Evolutionary conservation across 2,113 vertebrate species (phyloP).

Genomic region (Clupea harengus): DNA sequence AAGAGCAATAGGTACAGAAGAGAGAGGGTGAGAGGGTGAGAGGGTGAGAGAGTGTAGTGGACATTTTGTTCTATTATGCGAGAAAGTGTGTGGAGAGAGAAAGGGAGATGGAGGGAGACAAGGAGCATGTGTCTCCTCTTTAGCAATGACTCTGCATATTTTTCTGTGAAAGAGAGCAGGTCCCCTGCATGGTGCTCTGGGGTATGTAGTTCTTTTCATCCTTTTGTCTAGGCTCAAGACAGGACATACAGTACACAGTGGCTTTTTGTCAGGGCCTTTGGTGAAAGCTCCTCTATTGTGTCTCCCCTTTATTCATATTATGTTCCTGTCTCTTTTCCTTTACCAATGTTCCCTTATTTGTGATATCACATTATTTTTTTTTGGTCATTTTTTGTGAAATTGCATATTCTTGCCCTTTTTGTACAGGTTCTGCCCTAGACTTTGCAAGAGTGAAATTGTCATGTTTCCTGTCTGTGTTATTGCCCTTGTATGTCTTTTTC

Average conservation of each 20-base stretch:
- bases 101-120: slow-evolving; percentile 14
- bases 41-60: background rate
- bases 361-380: background rate
- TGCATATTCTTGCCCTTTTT: background rate
- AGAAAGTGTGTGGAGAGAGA: background rate
- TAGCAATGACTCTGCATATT: slow-evolving; percentile 63
- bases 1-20: background rate
- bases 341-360: slow-evolving; percentile 27
- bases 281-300: slow-evolving; percentile 30
- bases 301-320: background rate
- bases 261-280: slow-evolving; percentile 6
- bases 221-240: slow-evolving; percentile 50
- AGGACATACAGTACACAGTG: background rate
- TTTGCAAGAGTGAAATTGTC: background rate
- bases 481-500: background rate
- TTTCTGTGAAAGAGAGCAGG: background rate
- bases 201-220: slow-evolving; percentile 44
- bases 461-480: slow-evolving; percentile 17
- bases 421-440: background rate
- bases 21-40: background rate
- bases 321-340: slow-evolving; percentile 16
- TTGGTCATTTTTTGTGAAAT: background rate
- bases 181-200: slow-evolving; percentile 24
- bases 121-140: slow-evolving; percentile 20
- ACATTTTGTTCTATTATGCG: background rate